Evolutionary conservation across 2,888 invertebrate species (phyloP).

Genomic region (Drosophila anomalata): DNA sequence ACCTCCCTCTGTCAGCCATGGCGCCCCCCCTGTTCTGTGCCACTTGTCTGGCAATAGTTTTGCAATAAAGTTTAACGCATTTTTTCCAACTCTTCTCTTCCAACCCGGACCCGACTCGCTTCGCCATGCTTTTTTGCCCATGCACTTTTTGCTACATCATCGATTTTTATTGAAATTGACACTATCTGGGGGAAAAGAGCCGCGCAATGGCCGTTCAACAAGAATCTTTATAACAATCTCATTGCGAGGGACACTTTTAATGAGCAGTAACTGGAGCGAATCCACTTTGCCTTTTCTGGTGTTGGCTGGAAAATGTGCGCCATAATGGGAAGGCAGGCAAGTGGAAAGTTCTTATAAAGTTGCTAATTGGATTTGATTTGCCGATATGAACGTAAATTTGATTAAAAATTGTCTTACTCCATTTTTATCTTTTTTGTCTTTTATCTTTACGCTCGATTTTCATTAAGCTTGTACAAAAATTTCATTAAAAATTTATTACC

Average conservation of each 20-base stretch:
- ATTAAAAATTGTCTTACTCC: slow-evolving; percentile 42
- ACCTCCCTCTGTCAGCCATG: slow-evolving; percentile 27
- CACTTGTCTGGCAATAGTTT: slow-evolving; percentile 51
- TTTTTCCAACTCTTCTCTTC: slow-evolving; percentile 31
- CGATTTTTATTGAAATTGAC: slow-evolving; percentile 79
- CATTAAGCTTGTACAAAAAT: slow-evolving; percentile 55
- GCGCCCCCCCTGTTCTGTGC: background rate
- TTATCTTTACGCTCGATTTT: slow-evolving; percentile 35
- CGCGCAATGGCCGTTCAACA: slow-evolving; percentile 24
- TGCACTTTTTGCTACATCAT: slow-evolving; percentile 73
- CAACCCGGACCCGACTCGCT: background rate
- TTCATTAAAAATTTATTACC: slow-evolving; percentile 71
- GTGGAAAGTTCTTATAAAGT: slow-evolving; percentile 61
- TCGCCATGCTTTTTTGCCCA: slow-evolving; percentile 32
- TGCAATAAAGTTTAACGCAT: slow-evolving; percentile 73
- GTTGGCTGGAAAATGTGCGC: slow-evolving; percentile 1
- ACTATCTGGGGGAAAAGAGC: slow-evolving; percentile 54
- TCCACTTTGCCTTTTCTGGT: slow-evolving; percentile 21
- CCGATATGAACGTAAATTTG: slow-evolving; percentile 65
- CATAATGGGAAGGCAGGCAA: slow-evolving; percentile 17
- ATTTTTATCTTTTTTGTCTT: slow-evolving; percentile 1
- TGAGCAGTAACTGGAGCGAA: slow-evolving; percentile 58
- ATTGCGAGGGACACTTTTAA: slow-evolving; percentile 67
- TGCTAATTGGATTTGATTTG: slow-evolving; percentile 77
- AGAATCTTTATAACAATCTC: slow-evolving; percentile 53